These are phyloP conservation scores for Collichthys lucidus DNA, from an alignment of 2,113 vertebrate genomes.

Conservation along the genomic window DNA sequence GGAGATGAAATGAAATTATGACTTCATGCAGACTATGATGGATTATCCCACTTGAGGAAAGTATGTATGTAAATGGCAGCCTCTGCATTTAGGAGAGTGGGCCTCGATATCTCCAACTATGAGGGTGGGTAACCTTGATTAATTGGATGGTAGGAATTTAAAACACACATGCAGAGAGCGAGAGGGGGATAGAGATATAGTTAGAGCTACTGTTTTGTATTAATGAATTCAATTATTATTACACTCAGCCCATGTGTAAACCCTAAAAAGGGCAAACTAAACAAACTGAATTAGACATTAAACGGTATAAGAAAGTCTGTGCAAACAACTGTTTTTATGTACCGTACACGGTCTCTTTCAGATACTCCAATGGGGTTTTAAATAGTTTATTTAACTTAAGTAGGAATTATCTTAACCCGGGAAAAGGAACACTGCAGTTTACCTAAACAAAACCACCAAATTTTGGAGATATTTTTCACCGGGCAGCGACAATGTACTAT, in stretches of 20 bases:
- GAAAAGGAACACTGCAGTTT: not conserved
- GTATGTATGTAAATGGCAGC: conserved; percentile 28
- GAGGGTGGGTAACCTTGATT: conserved; percentile 20
- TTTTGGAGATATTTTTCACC: not conserved
- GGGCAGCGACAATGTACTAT: too few relatives aligned
- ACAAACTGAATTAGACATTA: not conserved
- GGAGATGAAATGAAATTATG: conserved; percentile 58
- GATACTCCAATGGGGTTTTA: not conserved
- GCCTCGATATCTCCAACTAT: not conserved
- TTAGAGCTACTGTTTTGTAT: not conserved
- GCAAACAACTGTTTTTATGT: not conserved
- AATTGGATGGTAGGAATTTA: not conserved
- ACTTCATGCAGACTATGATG: conserved; percentile 45
- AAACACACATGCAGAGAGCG: not conserved
- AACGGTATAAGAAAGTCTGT: conserved; percentile 1
- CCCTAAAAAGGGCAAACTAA: not conserved
- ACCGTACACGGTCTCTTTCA: not conserved
- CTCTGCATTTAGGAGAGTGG: conserved; percentile 26
- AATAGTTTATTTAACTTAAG: not conserved
- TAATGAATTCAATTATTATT: conserved; percentile 4
- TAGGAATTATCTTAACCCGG: too few relatives aligned
- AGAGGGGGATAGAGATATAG: too few relatives aligned
- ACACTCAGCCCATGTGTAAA: not conserved
- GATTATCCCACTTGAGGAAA: conserved; percentile 38
- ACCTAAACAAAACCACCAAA: not conserved